A percentile compares a stretch with the other conserved stretches of the same genome.
Evolutionary conservation across 2,888 invertebrate genomes (phyloP).

Genomic region (Eupithecia vulgata): DNA sequence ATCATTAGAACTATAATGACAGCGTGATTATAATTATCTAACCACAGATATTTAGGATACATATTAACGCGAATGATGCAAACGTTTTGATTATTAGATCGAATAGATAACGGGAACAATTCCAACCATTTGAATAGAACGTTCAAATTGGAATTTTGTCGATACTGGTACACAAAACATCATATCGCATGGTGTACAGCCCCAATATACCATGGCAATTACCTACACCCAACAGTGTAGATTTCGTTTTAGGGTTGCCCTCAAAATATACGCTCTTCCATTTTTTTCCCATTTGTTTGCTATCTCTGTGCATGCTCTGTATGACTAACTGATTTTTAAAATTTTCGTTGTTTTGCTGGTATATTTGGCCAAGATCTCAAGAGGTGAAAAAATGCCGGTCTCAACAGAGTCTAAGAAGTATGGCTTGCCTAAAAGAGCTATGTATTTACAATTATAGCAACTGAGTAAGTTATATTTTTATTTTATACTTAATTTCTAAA

Average conservation of each 20-base stretch:
- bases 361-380: no score
- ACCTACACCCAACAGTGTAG: conserved; percentile 22
- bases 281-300: not conserved
- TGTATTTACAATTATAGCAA: no score
- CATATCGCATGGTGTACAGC: conserved; percentile 22
- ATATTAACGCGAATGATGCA: not conserved
- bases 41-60: not conserved
- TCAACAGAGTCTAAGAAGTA: no score
- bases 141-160: conserved; percentile 12
- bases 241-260: conserved; percentile 24
- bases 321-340: no score
- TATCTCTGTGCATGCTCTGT: no score
- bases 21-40: not conserved
- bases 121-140: conserved; percentile 22
- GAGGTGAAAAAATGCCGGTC: no score
- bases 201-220: conserved; percentile 36
- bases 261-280: not conserved
- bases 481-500: no score
- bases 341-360: no score
- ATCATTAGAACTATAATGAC: not conserved
- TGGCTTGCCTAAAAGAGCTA: no score
- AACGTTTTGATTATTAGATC: not conserved
- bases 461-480: no score
- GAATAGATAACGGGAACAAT: conserved; percentile 9
- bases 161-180: conserved; percentile 24